Base-by-base conservation (phyloP, 2,888 invertebrate genomes). In the Meandrusa payeni region DNA sequence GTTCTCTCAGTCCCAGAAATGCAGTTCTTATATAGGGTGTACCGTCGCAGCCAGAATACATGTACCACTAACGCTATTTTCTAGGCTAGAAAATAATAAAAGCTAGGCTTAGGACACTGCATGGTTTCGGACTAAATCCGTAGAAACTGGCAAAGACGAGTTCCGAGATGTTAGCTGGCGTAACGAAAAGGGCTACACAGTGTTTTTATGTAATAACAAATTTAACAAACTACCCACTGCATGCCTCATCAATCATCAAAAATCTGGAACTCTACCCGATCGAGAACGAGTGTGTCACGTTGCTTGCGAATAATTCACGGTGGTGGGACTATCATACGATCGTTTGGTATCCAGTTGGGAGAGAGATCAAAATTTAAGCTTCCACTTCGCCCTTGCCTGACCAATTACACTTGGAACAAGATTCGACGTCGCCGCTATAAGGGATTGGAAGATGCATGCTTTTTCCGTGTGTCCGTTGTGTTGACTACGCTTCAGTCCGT, bases 41-140 rank as follows among this genome's bases (percentile, higher is more conserved):
- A 76, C 72, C 60, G 74, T 76, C 62, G 58, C 64, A 72, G 70
- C 76, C 75, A 56, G 57, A 57, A 57, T 63, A 76, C 67, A 71
- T 74, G 67, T 74, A 69, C 73, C 76, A 77, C 78, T 80, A 79
- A 81, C 67, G 83, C 85, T 82, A 81, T 65, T 68, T 49, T 63
- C 56, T 77, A 79, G 74, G 81, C 81, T 83, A 83, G 80, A 67
- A 55, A 73, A 67, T 77, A 75, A 78, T 72, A 56, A 52, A 61
- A 60, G 67, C 73, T 76, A 78, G 70, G 76, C 61, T 59, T 74
- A 80, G 73, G 79, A 64, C 61, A 62, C 64, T 78, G 83, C 83
- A 85, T 85, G 83, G 66, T 72, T 68, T 67, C 71, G 53, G 55
- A 54, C 48, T 52, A 56, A 54, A 54, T 51, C 51, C 42, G 57